Percentiles rank a stretch among this genome's conserved stretches.
Evolutionary conservation across 2,888 invertebrate species (phyloP).

Genomic region (Erebia aethiops): DNA sequence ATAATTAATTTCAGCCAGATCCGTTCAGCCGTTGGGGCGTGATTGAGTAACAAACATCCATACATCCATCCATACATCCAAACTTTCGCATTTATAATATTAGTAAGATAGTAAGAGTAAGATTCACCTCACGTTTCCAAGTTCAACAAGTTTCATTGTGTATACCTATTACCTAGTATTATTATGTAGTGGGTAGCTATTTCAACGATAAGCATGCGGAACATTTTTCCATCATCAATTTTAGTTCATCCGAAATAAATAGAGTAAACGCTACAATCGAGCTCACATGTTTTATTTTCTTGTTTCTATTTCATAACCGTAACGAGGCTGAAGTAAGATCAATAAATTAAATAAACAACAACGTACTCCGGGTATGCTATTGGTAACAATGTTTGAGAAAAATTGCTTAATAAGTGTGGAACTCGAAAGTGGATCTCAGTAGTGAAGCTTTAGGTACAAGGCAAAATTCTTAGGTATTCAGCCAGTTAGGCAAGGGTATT

Average conservation of each 20-base stretch:
- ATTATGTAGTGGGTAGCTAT: neutral
- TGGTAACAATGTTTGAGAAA: no score
- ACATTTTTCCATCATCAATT: neutral
- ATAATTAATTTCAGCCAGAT: no score
- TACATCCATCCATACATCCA: no score
- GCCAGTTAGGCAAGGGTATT: no score
- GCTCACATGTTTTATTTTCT: slow-evolving; percentile 1
- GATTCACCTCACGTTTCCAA: neutral
- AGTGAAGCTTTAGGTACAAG: no score
- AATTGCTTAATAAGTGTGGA: no score
- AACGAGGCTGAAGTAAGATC: slow-evolving; percentile 2
- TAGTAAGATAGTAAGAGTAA: no score
- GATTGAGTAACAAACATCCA: no score
- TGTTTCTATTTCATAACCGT: slow-evolving; percentile 1
- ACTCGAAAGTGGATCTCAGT: no score
- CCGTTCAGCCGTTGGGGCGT: no score
- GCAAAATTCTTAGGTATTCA: no score
- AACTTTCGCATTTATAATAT: no score
- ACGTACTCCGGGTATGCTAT: neutral
- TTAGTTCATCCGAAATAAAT: neutral
- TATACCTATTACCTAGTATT: neutral
- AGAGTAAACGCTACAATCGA: neutral
- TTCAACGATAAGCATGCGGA: neutral
- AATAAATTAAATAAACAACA: neutral
- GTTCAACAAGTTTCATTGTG: neutral